Evolutionary conservation across 2,888 invertebrate species (phyloP), one percentile per base, ranked within the genome.

Genomic region (Torymus texanus): DNA sequence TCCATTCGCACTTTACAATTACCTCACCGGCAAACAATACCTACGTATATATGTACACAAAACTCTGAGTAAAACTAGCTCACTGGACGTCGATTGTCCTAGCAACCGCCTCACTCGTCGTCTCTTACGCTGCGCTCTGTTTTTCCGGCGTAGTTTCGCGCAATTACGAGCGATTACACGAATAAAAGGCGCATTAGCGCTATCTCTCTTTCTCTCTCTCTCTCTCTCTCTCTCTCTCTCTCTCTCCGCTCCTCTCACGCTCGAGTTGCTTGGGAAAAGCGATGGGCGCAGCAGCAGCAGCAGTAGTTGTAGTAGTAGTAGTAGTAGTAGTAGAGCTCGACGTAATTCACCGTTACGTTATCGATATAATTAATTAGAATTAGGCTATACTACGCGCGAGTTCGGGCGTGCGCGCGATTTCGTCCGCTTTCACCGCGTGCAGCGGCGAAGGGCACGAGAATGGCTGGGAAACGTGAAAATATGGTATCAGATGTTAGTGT

Each of bases 281-380:
- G 50, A 61, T 13, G 41, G 41, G 13, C 24, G 71, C 56, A 21
- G 51, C 24, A 21, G 68, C 55, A n/a, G 55, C n/a, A 51, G 63
- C 13, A 21, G 21, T 21, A 21, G 21, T 21, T 2, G 21, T 21
- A 21, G 21, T 21, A 21, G 21, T 21, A 21, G 21, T 21, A 21
- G 21, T 21, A 21, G 21, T 21, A 21, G 21, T 21, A 21, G 21
- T 21, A 21, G 14, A 21, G 12, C 18, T n/a, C 51, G 13, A 8
- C 65, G 82, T 71, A 81, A 81, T 81, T 65, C 74, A 84, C 83
- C 84, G 83, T 84, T 83, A 84, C 83, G 82, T 81, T 84, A 85
- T 84, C 84, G 83, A 84, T 82, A 83, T 83, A 83, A 84, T 85
- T 85, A 85, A 85, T 85, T 85, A 84, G 82, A 84, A 82, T 82